phyloP scores from a whole-genome alignment of 2,113 vertebrate genomes.

The Ptyas mucosa region DNA sequence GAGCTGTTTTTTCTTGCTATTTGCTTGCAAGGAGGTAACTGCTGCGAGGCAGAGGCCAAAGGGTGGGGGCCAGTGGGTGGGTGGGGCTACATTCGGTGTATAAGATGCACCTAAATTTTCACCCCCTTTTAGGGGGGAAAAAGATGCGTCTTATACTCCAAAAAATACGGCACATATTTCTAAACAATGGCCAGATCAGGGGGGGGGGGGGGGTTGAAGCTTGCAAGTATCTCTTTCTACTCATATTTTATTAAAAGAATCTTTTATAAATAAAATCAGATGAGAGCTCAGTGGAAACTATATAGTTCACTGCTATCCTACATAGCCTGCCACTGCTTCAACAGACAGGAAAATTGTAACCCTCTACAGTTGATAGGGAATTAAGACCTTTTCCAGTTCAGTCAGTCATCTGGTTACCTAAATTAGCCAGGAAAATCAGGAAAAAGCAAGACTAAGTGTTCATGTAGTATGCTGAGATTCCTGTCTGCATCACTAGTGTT shows the following conservation, averaged over 20 bases:
- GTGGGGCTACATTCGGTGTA: too few relatives aligned
- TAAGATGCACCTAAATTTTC: too few relatives aligned
- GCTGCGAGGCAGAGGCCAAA: too few relatives aligned
- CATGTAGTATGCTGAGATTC: not conserved
- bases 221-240: not conserved
- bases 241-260: not conserved
- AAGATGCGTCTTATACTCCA: too few relatives aligned
- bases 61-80: too few relatives aligned
- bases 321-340: not conserved
- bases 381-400: not conserved
- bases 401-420: not conserved
- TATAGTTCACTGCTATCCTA: not conserved
- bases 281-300: not conserved
- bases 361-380: not conserved
- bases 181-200: not conserved
- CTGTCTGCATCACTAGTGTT: not conserved
- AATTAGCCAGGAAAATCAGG: not conserved
- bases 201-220: too few relatives aligned
- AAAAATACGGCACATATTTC: not conserved
- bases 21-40: too few relatives aligned
- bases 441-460: not conserved
- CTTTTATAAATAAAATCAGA: not conserved
- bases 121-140: too few relatives aligned
- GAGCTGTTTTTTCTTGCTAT: too few relatives aligned
- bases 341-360: not conserved